These are phyloP conservation scores for Etheostoma nigrum DNA, from an alignment of 2,797 vertebrate genomes.

Conservation along the genomic window DNA sequence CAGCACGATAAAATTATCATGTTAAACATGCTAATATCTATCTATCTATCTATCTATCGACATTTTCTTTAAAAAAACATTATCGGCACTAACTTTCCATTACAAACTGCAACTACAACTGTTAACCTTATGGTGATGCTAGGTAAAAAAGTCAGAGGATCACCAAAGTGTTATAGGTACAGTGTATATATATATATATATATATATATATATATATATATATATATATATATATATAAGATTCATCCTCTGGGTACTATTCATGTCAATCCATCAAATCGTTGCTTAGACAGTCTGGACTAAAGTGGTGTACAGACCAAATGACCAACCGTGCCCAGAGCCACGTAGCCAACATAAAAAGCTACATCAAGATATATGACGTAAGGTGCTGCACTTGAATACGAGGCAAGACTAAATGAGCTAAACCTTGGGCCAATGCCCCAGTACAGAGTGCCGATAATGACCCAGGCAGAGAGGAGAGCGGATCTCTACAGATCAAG, in stretches of 20 bases:
- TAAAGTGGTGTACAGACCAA: constrained; percentile 1
- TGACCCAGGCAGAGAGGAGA: constrained; percentile 51
- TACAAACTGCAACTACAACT: not conserved
- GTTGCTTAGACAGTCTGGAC: not conserved
- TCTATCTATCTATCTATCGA: too few species aligned
- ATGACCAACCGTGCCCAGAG: not conserved
- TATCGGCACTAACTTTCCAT: too few species aligned
- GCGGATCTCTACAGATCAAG: constrained; percentile 71
- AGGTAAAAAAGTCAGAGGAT: not conserved
- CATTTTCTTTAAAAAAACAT: too few species aligned
- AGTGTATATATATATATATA: too few species aligned
- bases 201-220: too few species aligned
- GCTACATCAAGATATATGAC: constrained; percentile 18
- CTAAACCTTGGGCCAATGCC: constrained; percentile 40
- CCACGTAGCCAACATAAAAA: not conserved
- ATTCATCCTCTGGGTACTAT: not conserved
- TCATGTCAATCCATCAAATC: not conserved
- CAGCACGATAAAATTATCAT: not conserved
- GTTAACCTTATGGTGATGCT: not conserved
- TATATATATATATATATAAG: too few species aligned
- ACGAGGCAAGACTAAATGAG: constrained; percentile 29
- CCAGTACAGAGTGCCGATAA: constrained; percentile 41
- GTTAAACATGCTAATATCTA: not conserved
- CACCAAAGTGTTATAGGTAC: too few species aligned
- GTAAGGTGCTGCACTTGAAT: constrained; percentile 13